phyloP scores from a whole-genome alignment of 2,797 vertebrate species.

The Enteromius afrohamiltoni region DNA sequence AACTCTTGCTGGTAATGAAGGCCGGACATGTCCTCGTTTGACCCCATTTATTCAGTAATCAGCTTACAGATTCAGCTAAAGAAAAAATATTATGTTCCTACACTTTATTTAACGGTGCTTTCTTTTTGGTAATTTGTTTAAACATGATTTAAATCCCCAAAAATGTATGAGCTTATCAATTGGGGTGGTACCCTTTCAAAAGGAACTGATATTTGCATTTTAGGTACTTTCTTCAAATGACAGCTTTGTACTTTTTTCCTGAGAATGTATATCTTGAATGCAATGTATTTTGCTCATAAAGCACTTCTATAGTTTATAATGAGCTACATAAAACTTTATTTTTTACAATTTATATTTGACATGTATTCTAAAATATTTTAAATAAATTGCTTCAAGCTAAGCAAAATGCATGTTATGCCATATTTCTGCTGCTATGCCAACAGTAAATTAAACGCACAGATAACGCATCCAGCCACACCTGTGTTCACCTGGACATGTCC shows the following conservation, averaged over 20 bases:
- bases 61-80: not conserved
- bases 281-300: not conserved
- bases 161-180: not conserved
- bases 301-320: not conserved
- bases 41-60: not conserved
- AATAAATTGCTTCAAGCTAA: not conserved
- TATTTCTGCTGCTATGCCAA: constrained; percentile 14
- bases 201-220: not conserved
- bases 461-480: constrained; percentile 48
- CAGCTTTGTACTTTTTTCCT: not conserved
- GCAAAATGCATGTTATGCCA: not conserved
- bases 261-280: not conserved
- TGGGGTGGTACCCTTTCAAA: not conserved
- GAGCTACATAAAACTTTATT: not conserved
- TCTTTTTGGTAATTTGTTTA: not conserved
- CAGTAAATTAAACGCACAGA: not conserved
- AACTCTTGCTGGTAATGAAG: not conserved
- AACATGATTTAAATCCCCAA: not conserved
- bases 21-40: not conserved
- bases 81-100: not conserved
- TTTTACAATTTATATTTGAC: not conserved
- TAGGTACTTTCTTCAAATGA: not conserved
- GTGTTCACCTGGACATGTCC: constrained; percentile 45
- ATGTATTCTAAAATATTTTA: not conserved
- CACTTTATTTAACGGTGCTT: not conserved